Percentiles rank a stretch among this genome's conserved stretches.
These are phyloP conservation scores for Aphelenchoides besseyi DNA, from an alignment of 1,140 invertebrate genomes.

Conservation along the genomic window DNA sequence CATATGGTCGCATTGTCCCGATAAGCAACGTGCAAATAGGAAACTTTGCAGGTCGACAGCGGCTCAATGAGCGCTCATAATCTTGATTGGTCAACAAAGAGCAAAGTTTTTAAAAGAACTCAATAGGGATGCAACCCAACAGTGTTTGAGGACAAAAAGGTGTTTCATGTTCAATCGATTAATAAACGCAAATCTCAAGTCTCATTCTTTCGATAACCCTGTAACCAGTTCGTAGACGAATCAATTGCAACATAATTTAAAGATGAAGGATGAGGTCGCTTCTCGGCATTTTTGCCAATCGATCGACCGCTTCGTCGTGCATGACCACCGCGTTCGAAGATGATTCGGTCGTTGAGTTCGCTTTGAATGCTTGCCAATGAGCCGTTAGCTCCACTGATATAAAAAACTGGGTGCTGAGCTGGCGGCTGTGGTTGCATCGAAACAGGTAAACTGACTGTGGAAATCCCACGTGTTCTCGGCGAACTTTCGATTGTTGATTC, in stretches of 20 bases:
- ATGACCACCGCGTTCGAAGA: conserved; percentile 12
- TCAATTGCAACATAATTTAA: conserved; percentile 19
- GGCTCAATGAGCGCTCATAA: neutral
- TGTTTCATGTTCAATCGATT: neutral
- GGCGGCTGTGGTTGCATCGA: neutral
- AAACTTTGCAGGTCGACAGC: too few relatives aligned
- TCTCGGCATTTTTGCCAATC: neutral
- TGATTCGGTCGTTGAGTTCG: conserved; percentile 15
- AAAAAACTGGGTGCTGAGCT: neutral
- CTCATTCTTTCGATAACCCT: neutral
- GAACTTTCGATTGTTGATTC: neutral
- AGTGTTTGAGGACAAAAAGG: too few relatives aligned
- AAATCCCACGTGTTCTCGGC: conserved; percentile 1
- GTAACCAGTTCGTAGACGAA: neutral
- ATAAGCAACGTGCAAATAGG: too few relatives aligned
- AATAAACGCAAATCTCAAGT: neutral
- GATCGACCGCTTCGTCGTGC: neutral
- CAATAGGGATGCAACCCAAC: too few relatives aligned
- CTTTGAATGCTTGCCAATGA: conserved; percentile 5
- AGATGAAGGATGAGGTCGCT: neutral
- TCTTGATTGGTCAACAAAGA: neutral
- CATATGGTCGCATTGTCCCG: too few relatives aligned
- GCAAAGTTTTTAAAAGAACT: too few relatives aligned
- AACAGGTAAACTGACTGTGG: conserved; percentile 14
- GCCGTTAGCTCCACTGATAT: neutral